phyloP scores from a whole-genome alignment of 2,113 vertebrate genomes.

The Hippolais icterina region DNA sequence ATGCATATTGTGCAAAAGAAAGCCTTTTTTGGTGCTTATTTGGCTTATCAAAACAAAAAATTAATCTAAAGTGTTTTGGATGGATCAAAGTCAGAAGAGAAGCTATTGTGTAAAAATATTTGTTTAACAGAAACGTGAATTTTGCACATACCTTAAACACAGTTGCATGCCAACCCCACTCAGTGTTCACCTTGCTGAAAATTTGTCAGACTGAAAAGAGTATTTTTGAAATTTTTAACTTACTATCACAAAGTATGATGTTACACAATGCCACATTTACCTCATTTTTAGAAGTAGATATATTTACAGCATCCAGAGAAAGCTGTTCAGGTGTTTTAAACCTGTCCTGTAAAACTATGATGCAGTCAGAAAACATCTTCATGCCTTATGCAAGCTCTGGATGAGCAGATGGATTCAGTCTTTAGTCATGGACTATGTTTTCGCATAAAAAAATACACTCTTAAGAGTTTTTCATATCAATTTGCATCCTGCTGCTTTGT shows the following conservation, averaged over 20 bases:
- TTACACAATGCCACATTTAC: not conserved
- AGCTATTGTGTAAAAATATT: not conserved
- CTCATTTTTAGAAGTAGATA: slow-evolving; percentile 2
- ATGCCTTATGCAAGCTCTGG: not conserved
- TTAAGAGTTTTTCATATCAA: not conserved
- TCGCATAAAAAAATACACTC: not conserved
- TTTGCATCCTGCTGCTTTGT: not conserved
- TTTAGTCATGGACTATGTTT: not conserved
- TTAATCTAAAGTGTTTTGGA: not conserved
- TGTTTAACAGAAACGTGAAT: not conserved
- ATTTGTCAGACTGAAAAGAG: not conserved
- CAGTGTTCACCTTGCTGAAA: not conserved
- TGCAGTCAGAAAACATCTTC: not conserved
- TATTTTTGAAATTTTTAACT: not conserved
- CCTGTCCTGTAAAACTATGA: not conserved
- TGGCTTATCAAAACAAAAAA: not conserved
- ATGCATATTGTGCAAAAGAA: not conserved
- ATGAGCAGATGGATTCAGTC: not conserved
- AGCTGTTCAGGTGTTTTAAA: not conserved
- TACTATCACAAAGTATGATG: not conserved
- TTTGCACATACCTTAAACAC: not conserved
- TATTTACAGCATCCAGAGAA: not conserved
- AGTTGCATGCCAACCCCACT: not conserved
- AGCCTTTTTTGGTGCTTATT: not conserved
- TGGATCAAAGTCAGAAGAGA: not conserved